phyloP scores from a whole-genome alignment of 2,113 vertebrate genomes.

The Zosterops lateralis region DNA sequence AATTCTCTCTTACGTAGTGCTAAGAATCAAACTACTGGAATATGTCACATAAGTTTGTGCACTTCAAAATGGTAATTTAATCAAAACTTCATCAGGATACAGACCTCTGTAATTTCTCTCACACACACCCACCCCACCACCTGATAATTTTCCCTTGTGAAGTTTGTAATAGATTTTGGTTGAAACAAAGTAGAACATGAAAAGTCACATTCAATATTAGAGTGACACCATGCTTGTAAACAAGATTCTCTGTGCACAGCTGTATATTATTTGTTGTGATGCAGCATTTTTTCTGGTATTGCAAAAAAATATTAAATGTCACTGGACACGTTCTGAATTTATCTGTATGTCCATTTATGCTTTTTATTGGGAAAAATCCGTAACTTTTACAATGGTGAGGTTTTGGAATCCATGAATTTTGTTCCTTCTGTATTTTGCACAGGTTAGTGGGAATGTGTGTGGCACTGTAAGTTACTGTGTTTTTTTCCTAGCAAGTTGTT shows the following conservation, averaged over 20 bases:
- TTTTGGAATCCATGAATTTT: neutral
- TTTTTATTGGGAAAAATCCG: neutral
- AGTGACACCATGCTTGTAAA: neutral
- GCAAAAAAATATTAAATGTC: neutral
- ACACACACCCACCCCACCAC: fast-evolving
- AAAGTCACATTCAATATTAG: neutral
- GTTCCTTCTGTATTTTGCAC: neutral
- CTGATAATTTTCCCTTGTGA: neutral
- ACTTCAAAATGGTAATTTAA: neutral
- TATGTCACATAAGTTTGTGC: fast-evolving
- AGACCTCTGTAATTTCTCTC: neutral
- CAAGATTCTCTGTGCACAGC: neutral
- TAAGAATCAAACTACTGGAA: neutral
- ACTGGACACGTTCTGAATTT: neutral
- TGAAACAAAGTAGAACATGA: neutral
- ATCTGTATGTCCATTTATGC: neutral
- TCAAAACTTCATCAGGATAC: neutral
- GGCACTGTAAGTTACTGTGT: neutral
- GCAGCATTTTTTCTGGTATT: neutral
- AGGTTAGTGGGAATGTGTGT: neutral
- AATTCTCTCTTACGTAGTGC: neutral
- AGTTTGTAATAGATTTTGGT: neutral
- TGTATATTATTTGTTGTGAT: neutral
- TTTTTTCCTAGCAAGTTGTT: neutral
- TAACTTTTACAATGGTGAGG: neutral